Evolutionary conservation across 1,140 invertebrate genomes (phyloP), one percentile per base, ranked within the genome.

Genomic region (Venturia canescens): DNA sequence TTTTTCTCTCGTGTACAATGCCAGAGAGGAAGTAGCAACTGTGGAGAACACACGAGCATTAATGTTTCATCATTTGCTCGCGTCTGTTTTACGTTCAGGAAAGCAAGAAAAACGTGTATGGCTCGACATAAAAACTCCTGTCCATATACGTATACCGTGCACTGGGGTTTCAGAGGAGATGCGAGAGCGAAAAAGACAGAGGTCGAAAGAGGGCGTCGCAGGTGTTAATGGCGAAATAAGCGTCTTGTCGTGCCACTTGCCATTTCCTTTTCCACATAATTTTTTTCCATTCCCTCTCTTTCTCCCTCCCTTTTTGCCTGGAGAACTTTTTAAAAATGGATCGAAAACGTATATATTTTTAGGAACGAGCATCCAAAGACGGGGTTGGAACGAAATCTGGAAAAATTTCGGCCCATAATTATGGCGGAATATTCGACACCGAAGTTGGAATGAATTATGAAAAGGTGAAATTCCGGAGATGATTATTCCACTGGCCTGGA

Each of bases 171-270:
- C 6, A 57, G 57, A 74, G 31, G 71, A 74, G 31, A 23, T 44
- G 70, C n/a, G n/a, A n/a, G n/a, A 72, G 70, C 26, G 31, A 72
- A 44, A 44, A 44, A 44, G 38, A 34, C 38, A 70, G 34, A 50
- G 34, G 34, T 72, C 34, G 23, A 6, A 1, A 3, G 38, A 44
- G 38, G 34, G 34, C 38, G 44, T 26, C 31, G 29, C 29, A 38
- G 72, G 57, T 57, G 57, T 75, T 75, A 75, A 75, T 27, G 44
- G 72, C 44, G 44, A 75, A 75, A 57, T 75, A 75, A 75, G 50
- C 48, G 29, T n/a, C 48, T 38, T 18, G 72, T 44, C 72, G 18
- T 53, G 13, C 72, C 29, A 53, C 67, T 34, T 0, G 26, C 67
- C 3, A 70, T 70, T 34, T 70, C 27, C 0, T 70, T 70, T 26